Conservation (phyloP, 2,113 vertebrate genomes). For the Psilopsiagon aurifrons region DNA sequence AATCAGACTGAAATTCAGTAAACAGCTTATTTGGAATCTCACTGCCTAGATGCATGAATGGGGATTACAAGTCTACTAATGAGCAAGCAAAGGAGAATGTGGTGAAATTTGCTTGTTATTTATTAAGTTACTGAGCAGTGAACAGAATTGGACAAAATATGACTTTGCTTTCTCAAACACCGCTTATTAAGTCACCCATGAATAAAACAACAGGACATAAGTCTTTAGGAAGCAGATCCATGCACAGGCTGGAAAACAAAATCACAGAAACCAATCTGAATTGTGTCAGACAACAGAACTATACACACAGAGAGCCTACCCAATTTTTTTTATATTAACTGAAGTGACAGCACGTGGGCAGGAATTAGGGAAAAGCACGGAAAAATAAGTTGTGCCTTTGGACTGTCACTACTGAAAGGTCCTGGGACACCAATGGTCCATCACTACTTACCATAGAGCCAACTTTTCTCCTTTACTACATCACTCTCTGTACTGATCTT, state of each 20-base stretch:
- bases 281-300: neutral
- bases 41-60: neutral
- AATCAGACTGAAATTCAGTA: neutral
- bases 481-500: neutral
- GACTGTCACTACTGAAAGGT: neutral
- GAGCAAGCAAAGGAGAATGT: neutral
- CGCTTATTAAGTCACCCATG: neutral
- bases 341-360: neutral
- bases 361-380: neutral
- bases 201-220: neutral
- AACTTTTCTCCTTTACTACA: neutral
- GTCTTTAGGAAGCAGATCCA: neutral
- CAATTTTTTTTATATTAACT: neutral
- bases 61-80: neutral
- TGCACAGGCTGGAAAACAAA: neutral
- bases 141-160: neutral
- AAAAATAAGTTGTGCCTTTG: neutral
- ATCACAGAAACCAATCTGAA: neutral
- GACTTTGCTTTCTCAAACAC: neutral
- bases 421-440: neutral
- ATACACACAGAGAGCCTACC: fast-evolving
- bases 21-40: neutral
- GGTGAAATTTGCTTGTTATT: neutral
- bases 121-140: neutral
- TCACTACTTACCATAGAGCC: neutral